Base-by-base conservation (phyloP, 2,113 vertebrate genomes). In the Catharus fuscescens region DNA sequence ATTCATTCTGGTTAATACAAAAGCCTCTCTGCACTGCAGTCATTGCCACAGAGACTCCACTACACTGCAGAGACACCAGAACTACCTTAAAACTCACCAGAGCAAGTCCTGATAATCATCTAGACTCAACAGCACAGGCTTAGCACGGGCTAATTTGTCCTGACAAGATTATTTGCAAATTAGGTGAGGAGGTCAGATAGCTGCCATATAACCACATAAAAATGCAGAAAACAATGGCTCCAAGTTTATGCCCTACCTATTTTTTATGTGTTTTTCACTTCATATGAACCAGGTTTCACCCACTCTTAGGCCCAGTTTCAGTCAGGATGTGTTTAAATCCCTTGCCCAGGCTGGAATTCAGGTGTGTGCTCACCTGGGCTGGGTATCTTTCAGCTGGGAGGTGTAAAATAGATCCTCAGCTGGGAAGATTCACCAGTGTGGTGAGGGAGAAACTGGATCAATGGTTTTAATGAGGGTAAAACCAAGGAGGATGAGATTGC, bases 81-180 rank as follows among this genome's bases (percentile, higher is more conserved):
- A 71, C 91, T 91, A 65, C 65, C 88, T 95, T 95, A 84, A 95
- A 90, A 69, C 48, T 74, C 91, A 73, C 48, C 34, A 40, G 44
- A 64, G 52, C 72, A 28, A 76, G 44, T 56, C 44, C 92, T 84
- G 95, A 95, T 95, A 97, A 92, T 83, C 80, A 95, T 87, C 94
- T 87, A 53, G 65, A 24, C 91, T 87, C 89, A 92, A 64, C 40
- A 89, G 89, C 86, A 79, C 61, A 72, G 70, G 57, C 88, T 83
- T 78, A 95, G 73, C 84, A 79, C 29, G 57, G 84, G 36, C 89
- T 92, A 92, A 97, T 96, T 97, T 87, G 91, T 91, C 84, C 80
- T 92, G 89, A 93, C 93, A 95, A 95, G 91, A 95, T 93, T 92
- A 86, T 91, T 95, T 95, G 91, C 94, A 95, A 95, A 95, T 95